phyloP scores from a whole-genome alignment of 30 jellyfish, hydroid and myxozoan genomes.

The Cassiopea andromeda region DNA sequence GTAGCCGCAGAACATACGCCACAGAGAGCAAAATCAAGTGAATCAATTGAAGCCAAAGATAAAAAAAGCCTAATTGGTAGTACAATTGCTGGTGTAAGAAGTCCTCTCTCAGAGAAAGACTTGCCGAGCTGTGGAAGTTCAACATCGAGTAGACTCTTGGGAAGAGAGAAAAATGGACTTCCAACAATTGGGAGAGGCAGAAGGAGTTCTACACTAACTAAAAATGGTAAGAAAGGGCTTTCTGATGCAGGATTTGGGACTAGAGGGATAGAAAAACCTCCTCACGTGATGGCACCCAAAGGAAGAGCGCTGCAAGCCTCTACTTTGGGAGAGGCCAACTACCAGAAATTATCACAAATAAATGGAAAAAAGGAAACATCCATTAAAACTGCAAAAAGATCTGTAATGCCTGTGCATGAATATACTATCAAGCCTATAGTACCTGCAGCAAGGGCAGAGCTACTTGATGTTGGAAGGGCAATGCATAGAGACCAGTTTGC shows the following conservation, averaged over 20 bases:
- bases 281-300: background rate
- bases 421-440: constrained; percentile 80
- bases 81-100: background rate
- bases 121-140: too few relatives aligned
- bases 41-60: background rate
- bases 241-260: background rate
- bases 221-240: background rate
- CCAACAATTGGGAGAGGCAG: background rate
- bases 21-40: background rate
- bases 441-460: constrained; percentile 78
- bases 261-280: background rate
- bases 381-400: background rate
- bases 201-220: background rate
- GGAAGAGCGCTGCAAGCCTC: background rate
- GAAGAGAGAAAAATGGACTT: background rate
- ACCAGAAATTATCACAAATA: background rate
- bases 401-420: constrained; percentile 30
- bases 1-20: background rate
- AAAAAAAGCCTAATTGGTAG: background rate
- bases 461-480: constrained; percentile 85
- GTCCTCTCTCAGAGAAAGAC: background rate
- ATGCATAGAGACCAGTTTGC: constrained; percentile 91
- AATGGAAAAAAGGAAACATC: background rate
- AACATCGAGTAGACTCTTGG: too few relatives aligned
- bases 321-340: background rate